Percentiles rank a stretch among this genome's conserved stretches.
Conservation (phyloP, 2,113 vertebrate species). For the Lagopus muta region DNA sequence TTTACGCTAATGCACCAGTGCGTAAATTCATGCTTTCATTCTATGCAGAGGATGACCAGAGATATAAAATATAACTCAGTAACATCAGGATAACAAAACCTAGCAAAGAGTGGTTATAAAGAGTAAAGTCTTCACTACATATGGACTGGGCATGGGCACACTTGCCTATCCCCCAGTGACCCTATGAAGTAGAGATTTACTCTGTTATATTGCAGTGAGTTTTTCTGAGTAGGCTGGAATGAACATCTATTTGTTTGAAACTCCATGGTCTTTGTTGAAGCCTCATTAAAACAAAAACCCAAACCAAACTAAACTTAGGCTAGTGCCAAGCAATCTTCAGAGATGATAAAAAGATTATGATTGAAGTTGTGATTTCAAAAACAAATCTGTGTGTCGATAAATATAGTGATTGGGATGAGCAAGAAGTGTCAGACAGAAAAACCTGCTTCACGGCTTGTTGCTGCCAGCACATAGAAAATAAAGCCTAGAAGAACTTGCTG, state of each 20-base stretch:
- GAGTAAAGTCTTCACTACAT: conserved; percentile 3
- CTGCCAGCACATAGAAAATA: conserved; percentile 11
- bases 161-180: conserved; percentile 5
- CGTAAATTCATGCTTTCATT: background rate
- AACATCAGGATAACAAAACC: conserved; percentile 15
- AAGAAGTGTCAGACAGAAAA: conserved; percentile 67
- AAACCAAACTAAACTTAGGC: conserved; percentile 3
- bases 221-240: conserved; percentile 13
- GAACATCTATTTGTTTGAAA: conserved; percentile 34
- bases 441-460: conserved; percentile 33
- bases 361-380: conserved; percentile 50
- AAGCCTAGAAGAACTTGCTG: conserved; percentile 8
- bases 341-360: conserved; percentile 26
- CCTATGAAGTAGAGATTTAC: background rate
- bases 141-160: background rate
- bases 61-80: background rate
- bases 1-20: background rate
- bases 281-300: conserved; percentile 38
- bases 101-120: background rate
- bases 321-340: conserved; percentile 53
- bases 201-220: background rate
- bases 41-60: background rate
- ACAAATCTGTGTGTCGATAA: conserved; percentile 66
- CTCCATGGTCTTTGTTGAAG: background rate
- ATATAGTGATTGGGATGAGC: conserved; percentile 40